phyloP scores from a whole-genome alignment of 2,888 invertebrate genomes.

The Epirrhoe tristata region DNA sequence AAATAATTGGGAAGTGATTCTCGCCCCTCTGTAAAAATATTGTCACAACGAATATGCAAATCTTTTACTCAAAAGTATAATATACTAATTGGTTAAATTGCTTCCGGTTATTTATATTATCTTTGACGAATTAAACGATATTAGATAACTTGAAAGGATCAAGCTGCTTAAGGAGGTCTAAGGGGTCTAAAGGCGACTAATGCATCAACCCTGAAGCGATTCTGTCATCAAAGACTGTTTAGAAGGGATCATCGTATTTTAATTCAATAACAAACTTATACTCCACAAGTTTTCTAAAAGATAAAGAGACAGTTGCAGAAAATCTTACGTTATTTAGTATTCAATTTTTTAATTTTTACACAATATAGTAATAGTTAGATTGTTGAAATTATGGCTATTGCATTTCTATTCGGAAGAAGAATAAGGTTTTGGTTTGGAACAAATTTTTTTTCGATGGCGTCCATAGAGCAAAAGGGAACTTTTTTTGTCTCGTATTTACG shows the following conservation, averaged over 20 bases:
- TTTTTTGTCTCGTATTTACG: too few relatives aligned
- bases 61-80: constrained; percentile 41
- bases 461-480: too few relatives aligned
- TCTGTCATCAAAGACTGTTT: constrained; percentile 24
- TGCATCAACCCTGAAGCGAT: constrained; percentile 14
- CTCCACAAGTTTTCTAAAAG: background rate
- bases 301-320: background rate
- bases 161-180: constrained; percentile 19
- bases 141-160: constrained; percentile 21
- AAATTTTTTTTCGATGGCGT: too few relatives aligned
- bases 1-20: constrained; percentile 47
- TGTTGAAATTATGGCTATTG: too few relatives aligned
- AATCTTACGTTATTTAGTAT: background rate
- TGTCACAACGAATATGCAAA: constrained; percentile 61
- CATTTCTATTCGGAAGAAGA: too few relatives aligned
- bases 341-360: too few relatives aligned
- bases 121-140: constrained; percentile 39
- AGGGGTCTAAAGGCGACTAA: constrained; percentile 20
- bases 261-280: background rate
- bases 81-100: constrained; percentile 60
- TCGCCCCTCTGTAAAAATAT: constrained; percentile 53
- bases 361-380: too few relatives aligned
- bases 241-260: constrained; percentile 9
- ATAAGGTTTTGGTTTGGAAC: too few relatives aligned
- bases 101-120: constrained; percentile 54